phyloP scores from a whole-genome alignment of 64 coral and sea anemone species.

The Exaiptasia diaphana region DNA sequence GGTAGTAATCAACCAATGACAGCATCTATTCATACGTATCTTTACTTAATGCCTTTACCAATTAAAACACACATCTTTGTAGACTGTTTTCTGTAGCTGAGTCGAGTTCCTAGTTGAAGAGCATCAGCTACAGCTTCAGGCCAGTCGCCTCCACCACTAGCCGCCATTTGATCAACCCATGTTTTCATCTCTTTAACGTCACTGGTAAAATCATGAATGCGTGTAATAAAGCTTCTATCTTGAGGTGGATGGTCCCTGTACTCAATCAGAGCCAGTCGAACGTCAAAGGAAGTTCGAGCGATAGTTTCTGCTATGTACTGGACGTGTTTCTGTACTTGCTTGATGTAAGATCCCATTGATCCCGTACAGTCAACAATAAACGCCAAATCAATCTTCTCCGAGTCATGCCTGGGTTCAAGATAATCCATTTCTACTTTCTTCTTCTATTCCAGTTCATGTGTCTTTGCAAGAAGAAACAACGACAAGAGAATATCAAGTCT shows the following conservation, averaged over 20 bases:
- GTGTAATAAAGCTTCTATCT: constrained; percentile 54
- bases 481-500: neutral
- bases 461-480: neutral
- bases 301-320: constrained; percentile 73
- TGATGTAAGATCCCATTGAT: constrained; percentile 89
- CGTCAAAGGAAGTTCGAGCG: constrained; percentile 76
- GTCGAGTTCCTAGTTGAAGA: constrained; percentile 35
- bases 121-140: constrained; percentile 86
- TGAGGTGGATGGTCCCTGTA: constrained; percentile 91
- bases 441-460: no score
- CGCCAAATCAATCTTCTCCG: constrained; percentile 76
- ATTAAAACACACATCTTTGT: constrained; percentile 89
- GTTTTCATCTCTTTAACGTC: constrained; percentile 72
- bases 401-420: constrained; percentile 77
- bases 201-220: constrained; percentile 67
- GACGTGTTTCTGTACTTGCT: constrained; percentile 76
- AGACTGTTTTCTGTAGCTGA: constrained; percentile 58
- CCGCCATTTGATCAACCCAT: constrained; percentile 82
- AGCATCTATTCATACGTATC: no score
- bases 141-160: constrained; percentile 66
- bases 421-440: constrained; percentile 41
- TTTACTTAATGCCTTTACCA: constrained; percentile 41
- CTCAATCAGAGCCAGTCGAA: constrained; percentile 69
- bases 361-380: constrained; percentile 94
- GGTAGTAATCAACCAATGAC: no score